phyloP scores from a whole-genome alignment of 1,140 invertebrate species.

The Hestina assimilis region DNA sequence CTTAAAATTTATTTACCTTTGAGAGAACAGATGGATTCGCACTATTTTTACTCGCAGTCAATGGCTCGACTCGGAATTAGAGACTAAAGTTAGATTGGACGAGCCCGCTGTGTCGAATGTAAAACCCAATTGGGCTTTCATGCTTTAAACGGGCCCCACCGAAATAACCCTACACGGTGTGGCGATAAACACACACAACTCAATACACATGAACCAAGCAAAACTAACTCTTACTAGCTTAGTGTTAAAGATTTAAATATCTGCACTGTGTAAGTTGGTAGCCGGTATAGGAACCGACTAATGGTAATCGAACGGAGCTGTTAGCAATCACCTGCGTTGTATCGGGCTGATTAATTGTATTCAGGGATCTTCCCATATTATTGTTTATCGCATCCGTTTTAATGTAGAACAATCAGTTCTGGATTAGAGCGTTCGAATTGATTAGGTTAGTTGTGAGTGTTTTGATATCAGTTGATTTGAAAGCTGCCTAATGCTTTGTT shows the following conservation, averaged over 20 bases:
- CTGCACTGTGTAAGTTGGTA: neutral
- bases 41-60: conserved; percentile 41
- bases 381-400: conserved; percentile 41
- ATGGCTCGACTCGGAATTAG: conserved; percentile 45
- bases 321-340: conserved; percentile 67
- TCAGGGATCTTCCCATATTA: conserved; percentile 39
- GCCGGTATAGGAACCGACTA: conserved; percentile 31
- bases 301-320: conserved; percentile 63
- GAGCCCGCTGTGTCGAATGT: conserved; percentile 57
- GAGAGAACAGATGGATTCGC: conserved; percentile 29
- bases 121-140: conserved; percentile 70
- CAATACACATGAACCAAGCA: neutral
- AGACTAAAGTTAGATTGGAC: conserved; percentile 65
- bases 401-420: conserved; percentile 22
- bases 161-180: conserved; percentile 50
- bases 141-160: conserved; percentile 58
- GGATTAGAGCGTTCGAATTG: conserved; percentile 17
- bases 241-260: neutral
- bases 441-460: conserved; percentile 5
- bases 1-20: conserved; percentile 23
- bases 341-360: conserved; percentile 61
- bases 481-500: neutral
- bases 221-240: conserved; percentile 28
- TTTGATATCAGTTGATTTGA: conserved; percentile 15
- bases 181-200: conserved; percentile 26